Evolutionary conservation across 1,140 invertebrate genomes (phyloP).

Genomic region (Brachionus rubens): DNA sequence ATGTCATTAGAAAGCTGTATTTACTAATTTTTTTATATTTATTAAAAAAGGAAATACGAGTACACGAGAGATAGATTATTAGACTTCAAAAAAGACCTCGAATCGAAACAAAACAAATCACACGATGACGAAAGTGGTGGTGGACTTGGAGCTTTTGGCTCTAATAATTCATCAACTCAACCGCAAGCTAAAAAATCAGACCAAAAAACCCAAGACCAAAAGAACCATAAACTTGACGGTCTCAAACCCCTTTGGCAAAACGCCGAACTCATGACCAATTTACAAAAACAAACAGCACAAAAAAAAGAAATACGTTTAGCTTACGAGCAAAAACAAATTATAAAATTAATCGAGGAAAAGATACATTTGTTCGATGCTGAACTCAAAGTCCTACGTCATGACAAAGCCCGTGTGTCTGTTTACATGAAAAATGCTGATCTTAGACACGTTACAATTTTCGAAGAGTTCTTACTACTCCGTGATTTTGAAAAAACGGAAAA

Average conservation of each 20-base stretch:
- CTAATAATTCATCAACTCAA: neutral
- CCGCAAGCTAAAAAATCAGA: neutral
- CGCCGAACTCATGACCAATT: slow-evolving; percentile 15
- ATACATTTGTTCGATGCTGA: slow-evolving; percentile 69
- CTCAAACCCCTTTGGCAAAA: slow-evolving; percentile 4
- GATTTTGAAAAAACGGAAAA: slow-evolving; percentile 73
- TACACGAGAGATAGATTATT: slow-evolving; percentile 57
- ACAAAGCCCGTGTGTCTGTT: slow-evolving; percentile 66
- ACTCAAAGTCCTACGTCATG: slow-evolving; percentile 65
- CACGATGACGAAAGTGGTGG: slow-evolving; percentile 49
- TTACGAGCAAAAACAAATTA: slow-evolving; percentile 54
- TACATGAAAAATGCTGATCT: slow-evolving; percentile 64
- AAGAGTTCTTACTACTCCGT: slow-evolving; percentile 73
- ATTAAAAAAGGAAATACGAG: slow-evolving; percentile 50
- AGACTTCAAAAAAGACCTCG: slow-evolving; percentile 53
- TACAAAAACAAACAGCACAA: slow-evolving; percentile 2
- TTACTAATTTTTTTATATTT: slow-evolving; percentile 47
- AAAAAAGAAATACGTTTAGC: slow-evolving; percentile 26
- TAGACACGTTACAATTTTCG: slow-evolving; percentile 70
- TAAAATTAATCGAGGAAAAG: slow-evolving; percentile 62
- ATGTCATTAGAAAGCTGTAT: too few species aligned
- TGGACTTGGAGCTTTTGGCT: slow-evolving; percentile 49
- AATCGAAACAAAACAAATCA: slow-evolving; percentile 40
- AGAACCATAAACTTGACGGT: neutral
- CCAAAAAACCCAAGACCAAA: neutral